phyloP scores from a whole-genome alignment of 2,888 invertebrate species.

The Hyposoter didymator region DNA sequence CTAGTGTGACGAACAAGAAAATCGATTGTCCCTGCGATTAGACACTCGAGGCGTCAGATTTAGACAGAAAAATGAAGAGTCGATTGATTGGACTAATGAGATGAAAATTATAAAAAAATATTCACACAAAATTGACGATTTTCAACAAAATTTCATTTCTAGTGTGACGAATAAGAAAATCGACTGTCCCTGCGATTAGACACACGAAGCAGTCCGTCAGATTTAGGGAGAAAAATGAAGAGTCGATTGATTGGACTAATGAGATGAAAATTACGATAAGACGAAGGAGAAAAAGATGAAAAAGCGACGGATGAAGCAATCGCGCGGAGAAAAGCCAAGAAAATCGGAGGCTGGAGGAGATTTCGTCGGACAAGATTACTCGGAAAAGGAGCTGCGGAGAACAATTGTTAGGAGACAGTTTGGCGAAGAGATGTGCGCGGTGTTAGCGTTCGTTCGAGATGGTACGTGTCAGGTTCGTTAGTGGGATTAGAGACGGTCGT shows the following conservation, averaged over 20 bases:
- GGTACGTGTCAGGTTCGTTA: slow-evolving; percentile 68
- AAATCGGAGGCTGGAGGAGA: slow-evolving; percentile 38
- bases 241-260: slow-evolving; percentile 29
- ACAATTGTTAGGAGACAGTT: slow-evolving; percentile 50
- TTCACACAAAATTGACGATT: too few relatives aligned
- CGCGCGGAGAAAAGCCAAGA: slow-evolving; percentile 32
- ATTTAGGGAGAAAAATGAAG: too few relatives aligned
- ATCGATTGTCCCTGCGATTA: neutral
- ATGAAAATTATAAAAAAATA: neutral
- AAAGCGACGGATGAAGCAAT: neutral
- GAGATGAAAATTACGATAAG: neutral
- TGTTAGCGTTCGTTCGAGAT: slow-evolving; percentile 33
- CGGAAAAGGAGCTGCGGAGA: neutral
- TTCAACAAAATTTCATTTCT: too few relatives aligned
- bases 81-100: slow-evolving; percentile 42
- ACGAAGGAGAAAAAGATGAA: neutral
- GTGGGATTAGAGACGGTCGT: slow-evolving; percentile 67
- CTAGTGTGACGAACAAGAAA: neutral
- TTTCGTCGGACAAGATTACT: slow-evolving; percentile 64
- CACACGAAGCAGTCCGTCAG: too few relatives aligned
- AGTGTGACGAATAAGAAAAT: neutral
- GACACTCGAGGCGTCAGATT: too few relatives aligned
- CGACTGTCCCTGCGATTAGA: neutral
- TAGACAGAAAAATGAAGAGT: too few relatives aligned
- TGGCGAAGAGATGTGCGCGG: slow-evolving; percentile 3